A percentile compares a stretch with the other conserved stretches of the same genome.
Conservation (phyloP, 2,888 invertebrate genomes). For the Philopedon plagiatum region DNA sequence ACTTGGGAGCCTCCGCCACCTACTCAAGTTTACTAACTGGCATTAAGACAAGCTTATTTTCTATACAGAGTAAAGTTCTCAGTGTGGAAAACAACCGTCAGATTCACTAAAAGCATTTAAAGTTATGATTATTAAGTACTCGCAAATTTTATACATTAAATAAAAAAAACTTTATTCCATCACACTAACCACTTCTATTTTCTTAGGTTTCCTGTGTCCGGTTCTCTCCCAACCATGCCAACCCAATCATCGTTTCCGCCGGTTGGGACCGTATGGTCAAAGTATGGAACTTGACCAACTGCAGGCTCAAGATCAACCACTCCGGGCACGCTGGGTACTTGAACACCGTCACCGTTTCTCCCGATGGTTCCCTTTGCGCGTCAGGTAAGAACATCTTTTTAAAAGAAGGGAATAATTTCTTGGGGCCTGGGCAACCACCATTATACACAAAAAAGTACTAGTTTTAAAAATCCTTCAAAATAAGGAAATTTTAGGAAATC, state of each 20-base stretch:
- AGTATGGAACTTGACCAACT: conserved; percentile 99
- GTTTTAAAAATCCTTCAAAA: no score
- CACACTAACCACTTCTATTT: conserved; percentile 7
- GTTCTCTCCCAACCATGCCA: conserved; percentile 98
- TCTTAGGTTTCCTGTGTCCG: conserved; percentile 87
- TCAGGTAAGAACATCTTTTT: conserved; percentile 25
- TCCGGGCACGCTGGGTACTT: conserved; percentile 97
- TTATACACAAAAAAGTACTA: no score
- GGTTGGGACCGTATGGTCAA: conserved; percentile 99
- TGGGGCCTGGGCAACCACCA: no score
- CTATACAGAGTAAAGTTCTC: no score
- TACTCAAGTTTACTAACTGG: conserved; percentile 56
- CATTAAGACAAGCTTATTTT: conserved; percentile 53
- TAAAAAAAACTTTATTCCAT: no score
- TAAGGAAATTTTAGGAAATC: no score
- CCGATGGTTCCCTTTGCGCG: conserved; percentile 99
- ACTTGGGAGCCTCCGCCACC: conserved; percentile 40
- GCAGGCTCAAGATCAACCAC: conserved; percentile 98
- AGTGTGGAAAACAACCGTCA: no score
- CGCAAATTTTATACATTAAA: no score
- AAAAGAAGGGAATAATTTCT: no score
- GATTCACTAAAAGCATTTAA: neutral
- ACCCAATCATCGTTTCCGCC: conserved; percentile 98
- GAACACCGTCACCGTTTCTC: conserved; percentile 98
- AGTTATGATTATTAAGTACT: no score